Evolutionary conservation across 1,140 invertebrate species (phyloP).

Genomic region (Sitophilus oryzae): DNA sequence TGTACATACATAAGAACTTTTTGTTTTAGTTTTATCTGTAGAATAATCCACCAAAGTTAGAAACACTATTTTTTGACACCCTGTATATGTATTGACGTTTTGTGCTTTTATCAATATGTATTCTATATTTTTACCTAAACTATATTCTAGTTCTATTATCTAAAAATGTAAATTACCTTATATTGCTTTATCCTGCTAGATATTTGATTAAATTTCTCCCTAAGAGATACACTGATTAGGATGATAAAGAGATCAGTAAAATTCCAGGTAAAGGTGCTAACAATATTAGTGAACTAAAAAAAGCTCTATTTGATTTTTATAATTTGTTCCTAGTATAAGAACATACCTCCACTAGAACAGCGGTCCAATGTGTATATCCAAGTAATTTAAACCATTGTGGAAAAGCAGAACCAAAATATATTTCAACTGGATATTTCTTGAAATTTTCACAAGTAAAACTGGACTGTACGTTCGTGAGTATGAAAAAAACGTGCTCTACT

Average conservation of each 20-base stretch:
- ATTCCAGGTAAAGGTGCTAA: conserved; percentile 63
- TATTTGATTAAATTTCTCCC: conserved; percentile 53
- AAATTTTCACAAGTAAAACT: conserved; percentile 21
- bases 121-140: too few species aligned
- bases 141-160: too few species aligned
- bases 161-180: conserved; percentile 20
- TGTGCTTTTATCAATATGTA: too few species aligned
- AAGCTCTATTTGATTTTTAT: too few species aligned
- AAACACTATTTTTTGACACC: too few species aligned
- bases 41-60: too few species aligned
- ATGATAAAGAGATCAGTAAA: conserved; percentile 62
- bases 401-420: conserved; percentile 31
- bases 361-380: conserved; percentile 28
- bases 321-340: too few species aligned
- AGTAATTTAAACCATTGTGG: conserved; percentile 31
- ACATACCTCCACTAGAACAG: conserved; percentile 28
- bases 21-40: too few species aligned
- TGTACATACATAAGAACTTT: too few species aligned
- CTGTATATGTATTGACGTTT: too few species aligned
- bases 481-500: conserved; percentile 35
- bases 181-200: conserved; percentile 49
- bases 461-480: conserved; percentile 23
- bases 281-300: conserved; percentile 49
- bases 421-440: conserved; percentile 22
- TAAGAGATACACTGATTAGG: conserved; percentile 52